These are phyloP conservation scores for Thymelicus lineola DNA, from an alignment of 2,888 invertebrate genomes.

Conservation along the genomic window DNA sequence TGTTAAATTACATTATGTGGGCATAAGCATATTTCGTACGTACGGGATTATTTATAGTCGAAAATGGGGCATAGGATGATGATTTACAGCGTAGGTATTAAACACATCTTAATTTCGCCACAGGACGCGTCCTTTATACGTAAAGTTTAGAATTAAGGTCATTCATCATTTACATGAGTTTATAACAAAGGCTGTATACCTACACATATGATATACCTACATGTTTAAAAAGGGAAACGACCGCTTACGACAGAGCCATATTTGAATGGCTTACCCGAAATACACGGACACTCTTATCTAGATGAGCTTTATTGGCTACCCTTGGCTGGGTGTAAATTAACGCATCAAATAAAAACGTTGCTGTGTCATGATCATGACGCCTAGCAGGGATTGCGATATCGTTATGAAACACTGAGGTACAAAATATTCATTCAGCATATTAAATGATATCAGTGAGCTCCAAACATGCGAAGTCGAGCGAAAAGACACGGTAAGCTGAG, in stretches of 20 bases:
- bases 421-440: slow-evolving; percentile 35
- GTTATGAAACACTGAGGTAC: slow-evolving; percentile 25
- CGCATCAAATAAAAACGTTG: slow-evolving; percentile 34
- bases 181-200: slow-evolving; percentile 33
- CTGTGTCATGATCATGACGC: slow-evolving; percentile 24
- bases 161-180: slow-evolving; percentile 24
- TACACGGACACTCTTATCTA: slow-evolving; percentile 18
- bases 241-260: slow-evolving; percentile 18
- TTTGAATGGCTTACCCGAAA: slow-evolving; percentile 28
- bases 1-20: too few relatives aligned
- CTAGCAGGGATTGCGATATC: slow-evolving; percentile 13
- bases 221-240: slow-evolving; percentile 27
- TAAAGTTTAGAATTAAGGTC: slow-evolving; percentile 18
- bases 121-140: neutral
- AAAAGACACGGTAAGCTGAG: slow-evolving; percentile 45
- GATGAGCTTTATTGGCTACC: slow-evolving; percentile 28
- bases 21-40: too few relatives aligned
- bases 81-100: slow-evolving; percentile 1
- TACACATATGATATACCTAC: too few relatives aligned
- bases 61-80: neutral
- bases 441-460: slow-evolving; percentile 40
- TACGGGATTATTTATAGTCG: too few relatives aligned
- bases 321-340: slow-evolving; percentile 17
- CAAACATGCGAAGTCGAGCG: slow-evolving; percentile 38
- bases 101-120: slow-evolving; percentile 14